A percentile compares a stretch with the other conserved stretches of the same genome.
These are phyloP conservation scores for Tipula unca DNA, from an alignment of 2,888 invertebrate species.

Conservation along the genomic window DNA sequence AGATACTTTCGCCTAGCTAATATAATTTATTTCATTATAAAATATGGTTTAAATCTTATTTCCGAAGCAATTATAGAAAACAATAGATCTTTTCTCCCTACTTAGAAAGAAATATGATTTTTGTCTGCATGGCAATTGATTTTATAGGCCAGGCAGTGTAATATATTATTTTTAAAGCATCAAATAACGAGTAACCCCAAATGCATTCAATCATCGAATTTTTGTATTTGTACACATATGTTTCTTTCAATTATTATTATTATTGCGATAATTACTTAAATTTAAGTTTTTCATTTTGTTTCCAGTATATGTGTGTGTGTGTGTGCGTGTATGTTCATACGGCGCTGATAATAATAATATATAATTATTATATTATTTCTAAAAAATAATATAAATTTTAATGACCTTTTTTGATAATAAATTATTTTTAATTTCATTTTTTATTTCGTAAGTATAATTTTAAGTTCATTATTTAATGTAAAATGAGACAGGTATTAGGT, in stretches of 20 bases:
- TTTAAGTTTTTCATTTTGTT: neutral
- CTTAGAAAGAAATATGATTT: too few relatives aligned
- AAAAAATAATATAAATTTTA: neutral
- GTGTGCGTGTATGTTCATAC: neutral
- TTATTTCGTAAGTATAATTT: neutral
- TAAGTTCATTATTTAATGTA: neutral
- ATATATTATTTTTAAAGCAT: too few relatives aligned
- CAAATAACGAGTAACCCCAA: neutral
- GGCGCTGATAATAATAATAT: neutral
- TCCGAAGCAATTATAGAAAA: too few relatives aligned
- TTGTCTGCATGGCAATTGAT: too few relatives aligned
- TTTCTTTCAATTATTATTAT: neutral
- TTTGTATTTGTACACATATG: neutral
- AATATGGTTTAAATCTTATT: too few relatives aligned
- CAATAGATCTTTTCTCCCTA: too few relatives aligned
- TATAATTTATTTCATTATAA: too few relatives aligned
- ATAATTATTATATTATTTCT: neutral
- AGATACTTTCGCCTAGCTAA: too few relatives aligned
- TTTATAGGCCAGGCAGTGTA: neutral
- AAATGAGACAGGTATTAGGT: neutral
- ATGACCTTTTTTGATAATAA: slow-evolving; percentile 14
- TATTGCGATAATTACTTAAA: neutral
- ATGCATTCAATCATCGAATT: neutral
- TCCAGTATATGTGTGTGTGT: neutral
- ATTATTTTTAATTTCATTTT: neutral